A percentile compares a stretch with the other conserved stretches of the same genome.
Evolutionary conservation across 2,888 invertebrate genomes (phyloP).

Genomic region (Drosophila kanekoi): DNA sequence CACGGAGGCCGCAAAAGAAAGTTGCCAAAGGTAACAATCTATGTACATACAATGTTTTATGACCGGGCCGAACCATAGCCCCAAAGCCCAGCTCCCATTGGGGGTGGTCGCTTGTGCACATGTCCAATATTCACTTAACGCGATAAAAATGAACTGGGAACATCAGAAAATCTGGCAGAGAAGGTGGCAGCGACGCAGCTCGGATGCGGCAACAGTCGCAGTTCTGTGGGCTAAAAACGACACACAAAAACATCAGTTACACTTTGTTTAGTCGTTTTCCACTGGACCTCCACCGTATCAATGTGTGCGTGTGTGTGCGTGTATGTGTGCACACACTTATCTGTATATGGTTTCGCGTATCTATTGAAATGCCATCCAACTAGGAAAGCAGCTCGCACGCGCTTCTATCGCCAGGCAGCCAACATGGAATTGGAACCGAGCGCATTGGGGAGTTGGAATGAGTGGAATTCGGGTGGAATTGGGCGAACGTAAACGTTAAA

Average conservation of each 20-base stretch:
- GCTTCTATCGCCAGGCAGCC: slow-evolving; percentile 5
- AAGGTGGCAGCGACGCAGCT: slow-evolving; percentile 26
- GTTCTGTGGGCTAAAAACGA: slow-evolving; percentile 52
- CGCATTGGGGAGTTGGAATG: slow-evolving; percentile 2
- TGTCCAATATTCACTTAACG: slow-evolving; percentile 81
- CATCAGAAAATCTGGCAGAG: slow-evolving; percentile 72
- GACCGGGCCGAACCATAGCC: slow-evolving; percentile 31
- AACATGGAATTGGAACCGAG: slow-evolving; percentile 28
- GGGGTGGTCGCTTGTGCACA: slow-evolving; percentile 52
- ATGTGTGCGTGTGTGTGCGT: slow-evolving; percentile 18
- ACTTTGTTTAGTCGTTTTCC: slow-evolving; percentile 70
- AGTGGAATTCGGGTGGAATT: slow-evolving; percentile 7
- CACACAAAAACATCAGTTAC: slow-evolving; percentile 78
- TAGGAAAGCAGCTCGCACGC: slow-evolving; percentile 29
- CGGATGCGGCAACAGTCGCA: slow-evolving; percentile 45
- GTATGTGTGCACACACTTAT: not conserved
- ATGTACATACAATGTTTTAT: slow-evolving; percentile 65
- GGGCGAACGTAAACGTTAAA: slow-evolving; percentile 16
- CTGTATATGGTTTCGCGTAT: slow-evolving; percentile 43
- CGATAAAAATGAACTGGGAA: slow-evolving; percentile 80
- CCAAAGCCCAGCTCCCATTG: too few species aligned
- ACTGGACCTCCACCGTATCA: slow-evolving; percentile 33
- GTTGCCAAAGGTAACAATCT: slow-evolving; percentile 74
- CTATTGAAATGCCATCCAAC: slow-evolving; percentile 53
- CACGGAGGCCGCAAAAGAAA: slow-evolving; percentile 61